Percentiles rank a stretch among this genome's conserved stretches.
Evolutionary conservation across 2,113 vertebrate species (phyloP).

Genomic region (Lampris megalopsis): DNA sequence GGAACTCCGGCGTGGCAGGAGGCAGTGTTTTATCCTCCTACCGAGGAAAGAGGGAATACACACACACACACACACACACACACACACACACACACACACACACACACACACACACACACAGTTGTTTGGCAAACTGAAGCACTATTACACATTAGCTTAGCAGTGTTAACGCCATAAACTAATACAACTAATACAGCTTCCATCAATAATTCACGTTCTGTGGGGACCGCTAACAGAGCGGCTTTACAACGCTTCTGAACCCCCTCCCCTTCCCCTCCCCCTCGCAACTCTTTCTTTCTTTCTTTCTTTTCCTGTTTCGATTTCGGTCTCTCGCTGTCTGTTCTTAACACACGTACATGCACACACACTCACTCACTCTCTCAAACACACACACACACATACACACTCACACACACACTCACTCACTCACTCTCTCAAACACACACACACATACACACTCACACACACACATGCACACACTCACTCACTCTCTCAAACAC

Average conservation of each 20-base stretch:
- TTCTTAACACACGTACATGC: constrained; percentile 1
- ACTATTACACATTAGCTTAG: constrained; percentile 40
- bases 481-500: too few relatives aligned
- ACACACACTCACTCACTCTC: background rate
- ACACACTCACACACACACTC: background rate
- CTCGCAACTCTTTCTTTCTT: constrained; percentile 25
- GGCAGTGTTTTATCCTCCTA: background rate
- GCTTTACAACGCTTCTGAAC: constrained; percentile 57
- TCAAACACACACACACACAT: background rate
- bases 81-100: background rate
- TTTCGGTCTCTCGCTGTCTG: constrained; percentile 25
- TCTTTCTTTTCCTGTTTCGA: constrained; percentile 12
- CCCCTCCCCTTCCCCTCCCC: constrained; percentile 24
- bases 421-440: background rate
- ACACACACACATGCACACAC: too few relatives aligned
- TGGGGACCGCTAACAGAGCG: constrained; percentile 40
- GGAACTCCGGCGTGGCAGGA: background rate
- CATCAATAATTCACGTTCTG: constrained; percentile 61
- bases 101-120: background rate
- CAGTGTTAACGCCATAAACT: constrained; percentile 51
- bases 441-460: background rate
- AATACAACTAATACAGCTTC: constrained; percentile 42
- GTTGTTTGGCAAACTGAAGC: constrained; percentile 42
- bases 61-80: too few relatives aligned
- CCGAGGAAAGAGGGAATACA: background rate